Evolutionary conservation across 2,797 vertebrate species (phyloP).

Genomic region (Paedocypris micromegethes): DNA sequence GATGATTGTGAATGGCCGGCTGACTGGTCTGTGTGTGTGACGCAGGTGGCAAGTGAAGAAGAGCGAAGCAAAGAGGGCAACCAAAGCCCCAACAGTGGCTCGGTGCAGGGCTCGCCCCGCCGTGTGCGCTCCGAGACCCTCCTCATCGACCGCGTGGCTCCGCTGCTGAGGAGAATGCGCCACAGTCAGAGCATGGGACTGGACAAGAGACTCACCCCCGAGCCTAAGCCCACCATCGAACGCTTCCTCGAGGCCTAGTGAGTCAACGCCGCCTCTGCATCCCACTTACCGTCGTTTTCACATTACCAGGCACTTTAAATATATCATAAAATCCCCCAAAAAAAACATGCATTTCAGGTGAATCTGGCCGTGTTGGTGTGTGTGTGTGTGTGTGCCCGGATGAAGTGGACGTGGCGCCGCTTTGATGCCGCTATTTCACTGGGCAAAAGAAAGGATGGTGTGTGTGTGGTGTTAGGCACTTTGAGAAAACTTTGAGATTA

Average conservation of each 20-base stretch:
- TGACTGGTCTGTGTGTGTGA: conserved; percentile 1
- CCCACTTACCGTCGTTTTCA: too few species aligned
- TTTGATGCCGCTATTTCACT: too few species aligned
- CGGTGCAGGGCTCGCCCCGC: conserved; percentile 85
- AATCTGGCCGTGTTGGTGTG: too few species aligned
- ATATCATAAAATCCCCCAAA: too few species aligned
- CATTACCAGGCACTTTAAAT: too few species aligned
- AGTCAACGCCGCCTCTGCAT: conserved; percentile 44
- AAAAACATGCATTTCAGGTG: too few species aligned
- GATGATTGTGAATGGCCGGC: conserved; percentile 4
- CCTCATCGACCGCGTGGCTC: conserved; percentile 82
- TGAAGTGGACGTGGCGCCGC: too few species aligned
- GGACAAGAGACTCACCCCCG: conserved; percentile 85
- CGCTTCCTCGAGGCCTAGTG: conserved; percentile 94
- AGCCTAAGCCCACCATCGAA: conserved; percentile 91
- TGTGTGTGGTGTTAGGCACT: too few species aligned
- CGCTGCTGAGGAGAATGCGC: conserved; percentile 84
- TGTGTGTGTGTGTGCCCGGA: too few species aligned
- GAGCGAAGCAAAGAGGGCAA: conserved; percentile 89
- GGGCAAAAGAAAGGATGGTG: too few species aligned
- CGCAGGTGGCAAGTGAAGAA: conserved; percentile 88
- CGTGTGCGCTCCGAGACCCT: conserved; percentile 90
- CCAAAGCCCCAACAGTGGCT: conserved; percentile 82
- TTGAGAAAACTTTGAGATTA: too few species aligned
- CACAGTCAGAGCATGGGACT: conserved; percentile 94